A percentile compares a stretch with the other conserved stretches of the same genome.
Evolutionary conservation across 2,797 vertebrate species (phyloP).

Genomic region (Mycteria americana): DNA sequence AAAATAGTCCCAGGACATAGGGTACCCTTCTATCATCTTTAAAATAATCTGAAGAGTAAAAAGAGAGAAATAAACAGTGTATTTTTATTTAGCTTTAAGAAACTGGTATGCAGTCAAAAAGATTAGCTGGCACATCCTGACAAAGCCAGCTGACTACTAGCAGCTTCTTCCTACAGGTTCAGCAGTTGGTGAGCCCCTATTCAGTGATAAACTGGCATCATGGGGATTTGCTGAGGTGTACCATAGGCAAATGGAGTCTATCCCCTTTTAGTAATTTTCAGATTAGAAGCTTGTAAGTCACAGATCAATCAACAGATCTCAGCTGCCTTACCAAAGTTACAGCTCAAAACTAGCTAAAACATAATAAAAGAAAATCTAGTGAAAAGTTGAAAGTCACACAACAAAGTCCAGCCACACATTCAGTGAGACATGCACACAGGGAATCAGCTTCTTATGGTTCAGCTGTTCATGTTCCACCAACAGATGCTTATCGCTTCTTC

Average conservation of each 20-base stretch:
- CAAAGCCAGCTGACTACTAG: not conserved
- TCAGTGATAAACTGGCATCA: not conserved
- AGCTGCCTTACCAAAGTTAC: not conserved
- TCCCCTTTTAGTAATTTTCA: not conserved
- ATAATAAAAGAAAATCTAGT: not conserved
- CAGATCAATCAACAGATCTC: not conserved
- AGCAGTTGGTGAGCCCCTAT: not conserved
- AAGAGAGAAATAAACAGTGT: not conserved
- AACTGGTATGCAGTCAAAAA: not conserved
- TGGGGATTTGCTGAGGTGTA: not conserved
- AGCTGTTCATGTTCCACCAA: not conserved
- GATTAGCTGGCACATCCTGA: not conserved
- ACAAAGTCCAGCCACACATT: not conserved
- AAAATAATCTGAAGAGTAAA: not conserved
- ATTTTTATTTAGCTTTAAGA: not conserved
- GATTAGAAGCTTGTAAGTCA: not conserved
- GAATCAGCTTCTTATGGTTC: not conserved
- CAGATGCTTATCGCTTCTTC: slow-evolving; percentile 7
- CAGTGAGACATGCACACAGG: not conserved
- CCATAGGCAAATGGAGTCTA: not conserved
- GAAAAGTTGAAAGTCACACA: not conserved
- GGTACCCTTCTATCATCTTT: not conserved
- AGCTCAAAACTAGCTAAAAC: not conserved
- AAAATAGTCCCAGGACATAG: not conserved
- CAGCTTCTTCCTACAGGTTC: not conserved